Evolutionary conservation across 2,888 invertebrate species (phyloP).

Genomic region (Tillus elongatus): DNA sequence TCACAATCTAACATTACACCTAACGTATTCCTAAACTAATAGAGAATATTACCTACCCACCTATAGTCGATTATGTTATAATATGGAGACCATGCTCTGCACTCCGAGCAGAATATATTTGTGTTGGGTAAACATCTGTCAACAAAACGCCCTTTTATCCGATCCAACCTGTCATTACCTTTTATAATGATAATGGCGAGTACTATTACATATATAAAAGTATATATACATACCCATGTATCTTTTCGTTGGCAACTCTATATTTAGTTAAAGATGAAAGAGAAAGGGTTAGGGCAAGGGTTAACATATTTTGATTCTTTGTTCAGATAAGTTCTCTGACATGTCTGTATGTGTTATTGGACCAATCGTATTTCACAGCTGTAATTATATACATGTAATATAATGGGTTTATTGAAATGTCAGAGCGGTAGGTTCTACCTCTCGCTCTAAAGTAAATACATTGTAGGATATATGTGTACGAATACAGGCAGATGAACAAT

Average conservation of each 20-base stretch:
- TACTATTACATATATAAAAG: constrained; percentile 32
- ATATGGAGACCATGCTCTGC: too few species aligned
- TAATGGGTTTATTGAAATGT: constrained; percentile 5
- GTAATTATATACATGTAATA: constrained; percentile 19
- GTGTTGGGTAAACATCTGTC: constrained; percentile 43
- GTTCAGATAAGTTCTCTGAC: constrained; percentile 18
- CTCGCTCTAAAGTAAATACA: too few species aligned
- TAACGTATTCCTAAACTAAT: too few species aligned
- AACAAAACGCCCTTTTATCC: constrained; percentile 39
- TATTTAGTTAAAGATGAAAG: too few species aligned
- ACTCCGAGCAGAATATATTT: constrained; percentile 22
- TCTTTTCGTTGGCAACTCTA: too few species aligned
- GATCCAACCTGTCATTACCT: constrained; percentile 39
- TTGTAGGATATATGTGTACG: too few species aligned
- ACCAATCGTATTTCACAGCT: constrained; percentile 24
- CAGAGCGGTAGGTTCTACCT: too few species aligned
- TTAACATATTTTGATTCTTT: constrained; percentile 19
- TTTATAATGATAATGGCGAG: constrained; percentile 35
- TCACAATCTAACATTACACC: too few species aligned
- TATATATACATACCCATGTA: too few species aligned
- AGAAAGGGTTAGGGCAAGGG: constrained; percentile 27
- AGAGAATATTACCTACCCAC: too few species aligned
- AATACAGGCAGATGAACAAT: too few species aligned
- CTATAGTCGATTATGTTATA: too few species aligned
- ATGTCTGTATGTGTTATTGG: constrained; percentile 21